Evolutionary conservation across 2,113 vertebrate species (phyloP).

Genomic region (Muscicapa adusta): DNA sequence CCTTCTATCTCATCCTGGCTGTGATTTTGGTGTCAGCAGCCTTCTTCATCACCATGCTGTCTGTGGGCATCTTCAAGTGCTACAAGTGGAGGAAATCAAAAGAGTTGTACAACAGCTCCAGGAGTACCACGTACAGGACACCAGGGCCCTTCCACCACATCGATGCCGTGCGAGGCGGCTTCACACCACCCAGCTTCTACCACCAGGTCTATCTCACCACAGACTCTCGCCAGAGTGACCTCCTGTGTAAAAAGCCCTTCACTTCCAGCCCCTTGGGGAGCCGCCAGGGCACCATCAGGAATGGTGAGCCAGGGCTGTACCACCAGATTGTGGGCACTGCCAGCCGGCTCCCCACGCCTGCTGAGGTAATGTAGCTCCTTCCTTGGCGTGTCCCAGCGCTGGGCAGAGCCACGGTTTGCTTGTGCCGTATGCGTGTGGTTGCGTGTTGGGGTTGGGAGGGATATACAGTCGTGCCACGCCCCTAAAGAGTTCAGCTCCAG

Average conservation of each 20-base stretch:
- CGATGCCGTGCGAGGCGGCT: constrained; percentile 69
- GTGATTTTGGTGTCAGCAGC: constrained; percentile 78
- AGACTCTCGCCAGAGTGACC: constrained; percentile 77
- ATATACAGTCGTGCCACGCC: accelerated
- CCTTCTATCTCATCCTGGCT: constrained; percentile 77
- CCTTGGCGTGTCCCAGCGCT: background rate
- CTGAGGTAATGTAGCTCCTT: constrained; percentile 68
- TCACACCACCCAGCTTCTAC: constrained; percentile 71
- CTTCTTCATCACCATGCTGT: constrained; percentile 74
- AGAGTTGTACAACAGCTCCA: constrained; percentile 68
- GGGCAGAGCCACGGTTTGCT: background rate
- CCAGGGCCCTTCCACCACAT: constrained; percentile 73
- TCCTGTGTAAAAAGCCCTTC: constrained; percentile 71
- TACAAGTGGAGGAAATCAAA: constrained; percentile 80
- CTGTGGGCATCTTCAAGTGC: constrained; percentile 75
- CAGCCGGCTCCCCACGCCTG: constrained; percentile 58
- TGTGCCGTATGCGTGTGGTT: accelerated
- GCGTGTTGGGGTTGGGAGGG: background rate
- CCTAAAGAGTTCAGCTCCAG: background rate
- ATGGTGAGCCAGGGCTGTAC: constrained; percentile 70
- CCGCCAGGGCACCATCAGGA: constrained; percentile 71
- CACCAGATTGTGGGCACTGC: constrained; percentile 71
- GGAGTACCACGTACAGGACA: constrained; percentile 72
- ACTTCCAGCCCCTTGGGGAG: constrained; percentile 72
- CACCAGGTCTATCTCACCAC: constrained; percentile 81